Conservation (phyloP, 2,113 vertebrate genomes). For the Epinephelus cyanopodus region DNA sequence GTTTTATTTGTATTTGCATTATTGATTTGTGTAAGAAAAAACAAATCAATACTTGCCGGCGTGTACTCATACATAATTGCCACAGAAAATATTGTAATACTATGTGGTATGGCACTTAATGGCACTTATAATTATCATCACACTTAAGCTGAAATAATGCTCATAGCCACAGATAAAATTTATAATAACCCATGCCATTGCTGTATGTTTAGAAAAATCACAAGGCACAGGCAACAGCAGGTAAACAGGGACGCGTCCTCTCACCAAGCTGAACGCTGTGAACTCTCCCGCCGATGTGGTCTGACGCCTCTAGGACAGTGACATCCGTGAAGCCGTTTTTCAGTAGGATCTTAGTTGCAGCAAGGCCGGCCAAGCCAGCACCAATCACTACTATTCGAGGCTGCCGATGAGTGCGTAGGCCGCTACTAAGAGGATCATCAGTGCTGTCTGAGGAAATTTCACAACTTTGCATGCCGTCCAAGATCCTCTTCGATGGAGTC, state of each 20-base stretch:
- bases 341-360: conserved; percentile 92
- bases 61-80: too few species aligned
- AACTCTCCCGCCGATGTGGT: conserved; percentile 94
- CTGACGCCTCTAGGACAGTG: conserved; percentile 95
- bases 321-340: conserved; percentile 96
- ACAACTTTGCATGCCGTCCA: conserved; percentile 99
- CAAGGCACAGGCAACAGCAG: neutral
- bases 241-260: conserved; percentile 24
- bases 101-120: too few species aligned
- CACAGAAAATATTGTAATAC: too few species aligned
- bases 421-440: conserved; percentile 99
- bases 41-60: too few species aligned
- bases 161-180: neutral
- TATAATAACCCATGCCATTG: neutral
- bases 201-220: neutral
- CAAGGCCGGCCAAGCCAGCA: conserved; percentile 96
- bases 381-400: conserved; percentile 98
- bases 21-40: too few species aligned
- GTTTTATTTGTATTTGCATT: too few species aligned
- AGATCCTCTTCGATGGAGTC: conserved; percentile 94
- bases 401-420: conserved; percentile 92
- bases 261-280: conserved; percentile 95
- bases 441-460: conserved; percentile 99
- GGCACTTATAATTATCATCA: too few species aligned
- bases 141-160: neutral